Evolutionary conservation across 2,113 vertebrate species (phyloP), one percentile per base, ranked within the genome.

Genomic region (Petroica traversi): DNA sequence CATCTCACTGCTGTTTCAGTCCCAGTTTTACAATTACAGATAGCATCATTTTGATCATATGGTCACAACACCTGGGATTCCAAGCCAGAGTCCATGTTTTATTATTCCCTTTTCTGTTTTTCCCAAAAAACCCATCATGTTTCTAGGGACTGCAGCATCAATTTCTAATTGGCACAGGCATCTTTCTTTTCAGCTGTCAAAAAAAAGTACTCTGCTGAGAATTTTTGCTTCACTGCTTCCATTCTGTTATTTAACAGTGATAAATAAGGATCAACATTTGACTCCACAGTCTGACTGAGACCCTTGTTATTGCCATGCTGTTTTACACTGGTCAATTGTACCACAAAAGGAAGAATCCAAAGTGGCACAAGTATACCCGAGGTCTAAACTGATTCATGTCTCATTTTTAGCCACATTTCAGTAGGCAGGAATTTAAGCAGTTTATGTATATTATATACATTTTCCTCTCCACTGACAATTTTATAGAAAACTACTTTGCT

Each of bases 151-250:
- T 43, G 9, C 8, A 79, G 36, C 45, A 92, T 68, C 54, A 23
- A 11, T 85, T 85, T 93, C 69, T 89, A 79, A 61, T 38, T 38
- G 31, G 25, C 54, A 57, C 8, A 24, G 23, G 20, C 69, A 74
- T 63, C 57, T 43, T 77, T 94, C 80, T 73, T 80, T 81, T 71
- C 73, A 81, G 48, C 45, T 79, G 49, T 92, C 90, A 93, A 90
- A 92, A 89, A 55, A 29, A 86, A 18, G 40, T 36, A 57, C 72
- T 85, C 74, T 85, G 41, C 25, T 46, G 41, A 62, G 71, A 95
- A 68, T 73, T 58, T 85, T 62, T 79, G 88, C 74, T 89, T 94
- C 78, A 57, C 62, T 89, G 81, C 74, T 90, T 94, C 78, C 71
- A 73, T 76, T 92, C 71, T 69, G 17, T 52, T 68, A 92, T 54